Conservation (phyloP, 64 coral and sea anemone genomes). For the Actinia tenebrosa region DNA sequence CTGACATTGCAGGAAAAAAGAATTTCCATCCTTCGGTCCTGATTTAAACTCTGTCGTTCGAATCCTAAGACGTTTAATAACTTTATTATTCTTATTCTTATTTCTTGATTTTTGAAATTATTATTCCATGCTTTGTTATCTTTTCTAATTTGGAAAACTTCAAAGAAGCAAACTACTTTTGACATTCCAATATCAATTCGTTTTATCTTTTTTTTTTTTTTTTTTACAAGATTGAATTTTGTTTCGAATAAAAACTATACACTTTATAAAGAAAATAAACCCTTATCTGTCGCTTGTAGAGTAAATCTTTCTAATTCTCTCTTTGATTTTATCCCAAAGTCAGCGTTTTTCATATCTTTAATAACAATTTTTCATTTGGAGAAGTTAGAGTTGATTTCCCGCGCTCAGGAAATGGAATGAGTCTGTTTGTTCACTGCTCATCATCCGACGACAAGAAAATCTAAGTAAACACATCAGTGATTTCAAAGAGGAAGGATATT, state of each 20-base stretch:
- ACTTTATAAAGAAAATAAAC: neutral
- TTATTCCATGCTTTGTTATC: neutral
- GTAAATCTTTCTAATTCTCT: neutral
- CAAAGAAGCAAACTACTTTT: neutral
- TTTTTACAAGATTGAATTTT: neutral
- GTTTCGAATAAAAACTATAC: neutral
- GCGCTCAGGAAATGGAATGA: neutral
- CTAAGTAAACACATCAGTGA: neutral
- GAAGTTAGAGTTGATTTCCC: neutral
- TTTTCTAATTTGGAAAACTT: neutral
- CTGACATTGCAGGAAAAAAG: too few species aligned
- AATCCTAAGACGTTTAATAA: too few species aligned
- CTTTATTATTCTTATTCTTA: neutral
- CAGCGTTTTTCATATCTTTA: neutral
- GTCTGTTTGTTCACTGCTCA: neutral
- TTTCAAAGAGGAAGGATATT: neutral
- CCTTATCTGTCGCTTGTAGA: neutral
- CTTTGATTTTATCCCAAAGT: neutral
- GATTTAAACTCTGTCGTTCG: too few species aligned
- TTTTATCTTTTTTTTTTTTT: neutral
- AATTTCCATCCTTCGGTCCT: too few species aligned
- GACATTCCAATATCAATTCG: neutral
- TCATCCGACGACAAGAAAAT: neutral
- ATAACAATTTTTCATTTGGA: neutral
- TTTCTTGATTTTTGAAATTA: too few species aligned